These are phyloP conservation scores for Hyphantria cunea DNA, from an alignment of 1,140 invertebrate genomes.

Conservation along the genomic window DNA sequence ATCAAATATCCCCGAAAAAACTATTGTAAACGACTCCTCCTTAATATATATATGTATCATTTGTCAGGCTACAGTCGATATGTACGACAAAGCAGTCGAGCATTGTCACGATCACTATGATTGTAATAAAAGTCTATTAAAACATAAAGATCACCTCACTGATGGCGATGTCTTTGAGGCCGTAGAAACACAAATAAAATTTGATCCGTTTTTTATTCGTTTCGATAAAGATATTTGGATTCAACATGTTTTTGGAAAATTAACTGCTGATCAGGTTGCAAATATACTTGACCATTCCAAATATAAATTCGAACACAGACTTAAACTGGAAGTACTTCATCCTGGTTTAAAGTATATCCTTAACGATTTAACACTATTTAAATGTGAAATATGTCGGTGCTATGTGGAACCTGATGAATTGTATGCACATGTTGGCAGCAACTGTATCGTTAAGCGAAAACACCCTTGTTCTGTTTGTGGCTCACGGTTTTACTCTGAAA, in stretches of 20 bases:
- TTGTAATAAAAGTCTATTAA: neutral
- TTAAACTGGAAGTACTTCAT: slow-evolving; percentile 55
- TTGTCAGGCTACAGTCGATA: slow-evolving; percentile 45
- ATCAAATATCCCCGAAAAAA: too few relatives aligned
- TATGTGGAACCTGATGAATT: slow-evolving; percentile 43
- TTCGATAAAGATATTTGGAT: slow-evolving; percentile 53
- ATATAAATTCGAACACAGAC: slow-evolving; percentile 53
- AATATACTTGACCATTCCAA: slow-evolving; percentile 48
- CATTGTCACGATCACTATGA: slow-evolving; percentile 56
- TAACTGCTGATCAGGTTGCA: slow-evolving; percentile 29
- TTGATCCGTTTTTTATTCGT: slow-evolving; percentile 55
- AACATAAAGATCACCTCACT: slow-evolving; percentile 3
- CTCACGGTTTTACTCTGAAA: slow-evolving; percentile 41
- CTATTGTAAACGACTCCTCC: too few relatives aligned
- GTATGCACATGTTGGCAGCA: slow-evolving; percentile 39
- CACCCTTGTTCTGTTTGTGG: slow-evolving; percentile 52
- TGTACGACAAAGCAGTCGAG: slow-evolving; percentile 58
- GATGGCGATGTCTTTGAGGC: too few relatives aligned
- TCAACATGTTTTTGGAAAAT: slow-evolving; percentile 47
- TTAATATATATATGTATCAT: slow-evolving; percentile 45
- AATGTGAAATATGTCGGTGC: slow-evolving; percentile 54
- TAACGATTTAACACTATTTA: slow-evolving; percentile 45
- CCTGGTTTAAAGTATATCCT: slow-evolving; percentile 31
- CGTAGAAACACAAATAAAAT: slow-evolving; percentile 9
- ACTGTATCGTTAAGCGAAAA: slow-evolving; percentile 32